phyloP scores from a whole-genome alignment of 2,113 vertebrate genomes.

The Pycnonotus jocosus region DNA sequence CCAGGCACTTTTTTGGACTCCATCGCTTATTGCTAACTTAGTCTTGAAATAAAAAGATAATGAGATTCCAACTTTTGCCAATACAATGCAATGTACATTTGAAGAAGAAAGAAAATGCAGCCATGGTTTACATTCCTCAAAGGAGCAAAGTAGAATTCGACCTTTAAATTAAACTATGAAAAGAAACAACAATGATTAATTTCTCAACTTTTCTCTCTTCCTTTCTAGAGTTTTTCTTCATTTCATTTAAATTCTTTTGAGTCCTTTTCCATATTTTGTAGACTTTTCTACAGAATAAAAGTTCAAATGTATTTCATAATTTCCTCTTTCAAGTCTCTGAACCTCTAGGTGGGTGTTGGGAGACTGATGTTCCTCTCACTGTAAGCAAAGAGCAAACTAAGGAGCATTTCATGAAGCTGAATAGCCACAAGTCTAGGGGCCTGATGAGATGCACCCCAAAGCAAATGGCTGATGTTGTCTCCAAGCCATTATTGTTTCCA shows the following conservation, averaged over 20 bases:
- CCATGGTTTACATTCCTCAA: not conserved
- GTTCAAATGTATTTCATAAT: constrained; percentile 37
- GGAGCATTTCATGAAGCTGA: not conserved
- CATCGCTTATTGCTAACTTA: not conserved
- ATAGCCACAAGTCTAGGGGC: not conserved
- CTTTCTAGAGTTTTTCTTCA: constrained; percentile 36
- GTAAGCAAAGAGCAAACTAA: not conserved
- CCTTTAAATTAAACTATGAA: constrained; percentile 59
- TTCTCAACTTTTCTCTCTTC: constrained; percentile 1
- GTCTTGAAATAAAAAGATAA: not conserved
- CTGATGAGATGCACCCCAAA: not conserved
- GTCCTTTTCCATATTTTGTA: constrained; percentile 51
- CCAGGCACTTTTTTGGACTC: not conserved
- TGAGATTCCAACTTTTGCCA: not conserved
- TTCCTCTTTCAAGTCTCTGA: not conserved
- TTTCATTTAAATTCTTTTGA: constrained; percentile 71
- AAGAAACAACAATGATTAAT: constrained; percentile 24
- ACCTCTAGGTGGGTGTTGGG: not conserved
- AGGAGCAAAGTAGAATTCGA: constrained; percentile 31
- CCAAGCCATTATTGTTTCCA: not conserved
- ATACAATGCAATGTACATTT: not conserved
- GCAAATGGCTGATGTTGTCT: not conserved
- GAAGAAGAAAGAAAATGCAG: not conserved
- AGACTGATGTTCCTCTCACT: not conserved
- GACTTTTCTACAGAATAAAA: constrained; percentile 26